phyloP scores from a whole-genome alignment of 2,888 invertebrate species.

The Nysson spinosus region DNA sequence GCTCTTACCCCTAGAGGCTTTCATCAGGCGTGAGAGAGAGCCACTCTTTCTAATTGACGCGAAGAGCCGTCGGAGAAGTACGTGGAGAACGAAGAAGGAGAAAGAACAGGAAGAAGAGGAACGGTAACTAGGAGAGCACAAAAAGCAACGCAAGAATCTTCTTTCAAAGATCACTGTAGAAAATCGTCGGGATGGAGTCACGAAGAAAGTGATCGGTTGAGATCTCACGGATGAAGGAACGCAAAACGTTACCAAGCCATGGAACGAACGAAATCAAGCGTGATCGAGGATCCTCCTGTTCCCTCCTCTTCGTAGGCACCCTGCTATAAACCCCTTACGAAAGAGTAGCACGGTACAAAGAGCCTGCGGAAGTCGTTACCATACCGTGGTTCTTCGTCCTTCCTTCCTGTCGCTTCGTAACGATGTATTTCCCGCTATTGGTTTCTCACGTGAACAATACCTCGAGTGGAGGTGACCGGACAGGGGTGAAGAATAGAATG shows the following conservation, averaged over 20 bases:
- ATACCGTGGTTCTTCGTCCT: constrained; percentile 58
- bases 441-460: constrained; percentile 68
- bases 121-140: too few species aligned
- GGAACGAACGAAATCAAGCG: constrained; percentile 57
- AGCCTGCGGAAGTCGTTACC: constrained; percentile 53
- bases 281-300: constrained; percentile 53
- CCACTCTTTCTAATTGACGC: constrained; percentile 69
- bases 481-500: constrained; percentile 29
- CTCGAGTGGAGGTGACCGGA: constrained; percentile 27
- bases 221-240: constrained; percentile 5
- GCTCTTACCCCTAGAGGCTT: constrained; percentile 54
- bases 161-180: background rate
- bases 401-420: constrained; percentile 67
- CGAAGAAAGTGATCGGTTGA: too few species aligned
- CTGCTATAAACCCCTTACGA: constrained; percentile 12
- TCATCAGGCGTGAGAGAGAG: constrained; percentile 55
- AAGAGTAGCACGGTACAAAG: constrained; percentile 43
- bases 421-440: constrained; percentile 72
- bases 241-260: constrained; percentile 13
- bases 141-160: background rate
- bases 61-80: constrained; percentile 41
- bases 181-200: constrained; percentile 11
- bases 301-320: constrained; percentile 12
- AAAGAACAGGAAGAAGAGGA: background rate
- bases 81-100: constrained; percentile 5